Evolutionary conservation across 2,888 invertebrate species (phyloP).

Genomic region (Opisthograptis luteolata): DNA sequence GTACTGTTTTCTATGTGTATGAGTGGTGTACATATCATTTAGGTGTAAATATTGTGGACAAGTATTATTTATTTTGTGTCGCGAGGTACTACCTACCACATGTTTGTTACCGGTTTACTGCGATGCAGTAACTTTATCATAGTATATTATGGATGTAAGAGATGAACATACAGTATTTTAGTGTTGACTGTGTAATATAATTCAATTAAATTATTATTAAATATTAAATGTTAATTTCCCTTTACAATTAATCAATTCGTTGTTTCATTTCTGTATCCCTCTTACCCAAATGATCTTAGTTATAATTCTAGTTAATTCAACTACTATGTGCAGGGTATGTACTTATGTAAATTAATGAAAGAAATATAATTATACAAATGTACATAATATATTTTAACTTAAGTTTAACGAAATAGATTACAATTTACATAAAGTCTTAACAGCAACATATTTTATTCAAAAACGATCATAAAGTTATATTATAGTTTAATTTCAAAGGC

Average conservation of each 20-base stretch:
- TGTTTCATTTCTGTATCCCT: conserved; percentile 40
- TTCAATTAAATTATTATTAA: conserved; percentile 82
- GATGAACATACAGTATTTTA: conserved; percentile 79
- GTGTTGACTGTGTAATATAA: conserved; percentile 80
- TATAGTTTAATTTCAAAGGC: neutral
- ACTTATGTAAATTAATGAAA: conserved; percentile 17
- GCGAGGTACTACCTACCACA: conserved; percentile 25
- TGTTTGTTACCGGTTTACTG: conserved; percentile 63
- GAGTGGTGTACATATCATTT: conserved; percentile 76
- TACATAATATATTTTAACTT: conserved; percentile 39
- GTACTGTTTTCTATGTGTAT: conserved; percentile 24
- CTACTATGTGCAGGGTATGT: too few species aligned
- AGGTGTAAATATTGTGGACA: conserved; percentile 79
- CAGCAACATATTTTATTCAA: conserved; percentile 7
- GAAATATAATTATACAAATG: conserved; percentile 27
- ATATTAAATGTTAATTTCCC: conserved; percentile 74
- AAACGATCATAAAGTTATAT: conserved; percentile 3
- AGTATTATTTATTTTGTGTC: conserved; percentile 64
- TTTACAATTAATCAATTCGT: conserved; percentile 45
- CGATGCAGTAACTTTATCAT: conserved; percentile 64
- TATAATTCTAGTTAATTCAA: too few species aligned
- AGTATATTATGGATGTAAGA: conserved; percentile 61
- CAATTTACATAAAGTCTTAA: conserved; percentile 25
- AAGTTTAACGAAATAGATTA: conserved; percentile 30
- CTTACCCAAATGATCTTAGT: too few species aligned